A percentile compares a stretch with the other conserved stretches of the same genome.
These are phyloP conservation scores for Puffinus mauretanicus DNA, from an alignment of 2,113 vertebrate species.

Conservation along the genomic window DNA sequence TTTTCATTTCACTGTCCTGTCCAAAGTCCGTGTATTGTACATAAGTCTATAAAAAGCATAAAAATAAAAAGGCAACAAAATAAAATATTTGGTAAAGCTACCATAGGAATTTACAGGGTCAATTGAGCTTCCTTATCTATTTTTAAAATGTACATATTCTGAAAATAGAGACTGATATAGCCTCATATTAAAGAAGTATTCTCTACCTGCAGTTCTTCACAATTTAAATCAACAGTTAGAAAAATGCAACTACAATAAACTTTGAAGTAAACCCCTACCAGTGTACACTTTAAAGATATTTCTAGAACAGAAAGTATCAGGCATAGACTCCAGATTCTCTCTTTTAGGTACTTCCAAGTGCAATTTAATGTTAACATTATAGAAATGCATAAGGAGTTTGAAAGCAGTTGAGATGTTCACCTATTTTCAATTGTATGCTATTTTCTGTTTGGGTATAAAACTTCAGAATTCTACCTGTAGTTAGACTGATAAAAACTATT, in stretches of 20 bases:
- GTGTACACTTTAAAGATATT: not conserved
- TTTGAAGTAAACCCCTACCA: not conserved
- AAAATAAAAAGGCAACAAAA: not conserved
- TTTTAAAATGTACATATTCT: not conserved
- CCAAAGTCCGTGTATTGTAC: not conserved
- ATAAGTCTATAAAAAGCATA: not conserved
- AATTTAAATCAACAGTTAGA: not conserved
- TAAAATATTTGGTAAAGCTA: not conserved
- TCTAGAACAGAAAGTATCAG: not conserved
- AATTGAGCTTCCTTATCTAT: not conserved
- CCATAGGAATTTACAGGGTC: not conserved
- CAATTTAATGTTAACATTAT: not conserved
- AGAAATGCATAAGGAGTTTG: not conserved
- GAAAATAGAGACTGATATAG: not conserved
- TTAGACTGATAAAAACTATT: not conserved
- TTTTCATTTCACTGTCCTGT: not conserved
- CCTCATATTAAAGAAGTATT: not conserved
- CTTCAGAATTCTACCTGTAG: not conserved
- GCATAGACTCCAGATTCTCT: not conserved
- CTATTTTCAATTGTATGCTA: not conserved
- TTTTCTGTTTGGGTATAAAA: not conserved
- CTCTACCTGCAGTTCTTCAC: not conserved
- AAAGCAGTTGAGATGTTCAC: not conserved
- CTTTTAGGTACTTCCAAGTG: not conserved
- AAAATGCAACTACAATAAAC: not conserved